Evolutionary conservation across 2,113 vertebrate species (phyloP), one percentile per base, ranked within the genome.

Genomic region (Oenanthe melanoleuca): DNA sequence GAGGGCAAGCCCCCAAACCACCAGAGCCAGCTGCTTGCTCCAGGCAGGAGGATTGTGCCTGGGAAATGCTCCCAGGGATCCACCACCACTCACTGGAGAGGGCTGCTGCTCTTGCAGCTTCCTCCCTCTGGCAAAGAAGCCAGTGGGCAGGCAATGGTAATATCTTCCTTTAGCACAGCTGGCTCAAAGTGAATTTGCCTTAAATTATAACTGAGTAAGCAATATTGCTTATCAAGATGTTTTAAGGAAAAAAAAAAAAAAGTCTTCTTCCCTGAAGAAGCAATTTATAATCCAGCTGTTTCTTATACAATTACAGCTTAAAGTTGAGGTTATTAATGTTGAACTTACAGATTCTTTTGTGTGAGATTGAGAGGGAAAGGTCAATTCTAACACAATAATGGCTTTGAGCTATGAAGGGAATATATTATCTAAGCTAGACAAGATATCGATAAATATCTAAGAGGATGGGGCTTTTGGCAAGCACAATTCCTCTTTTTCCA

Each of bases 1-100:
- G 66, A 86, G 88, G 86, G 92, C 81, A 29, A 95, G 55, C 37
- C 83, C 75, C 80, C 88, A 90, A 86, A 88, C 75, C 57, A 47
- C 88, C 52, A 28, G 71, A 83, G 79, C 72, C 92, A 94, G 79
- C 82, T 97, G 90, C 71, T 88, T 77, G 82, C 86, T 92, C 52
- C 10, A 80, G 86, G 94, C 55, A 2, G 59, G 52, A 14, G 19
- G 75, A 73, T 12, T 20, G 29, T 42, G 64, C 88, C 80, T 89
- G 88, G 86, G 80, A 87, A 92, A 63, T 5, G 61, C 86, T 95
- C 61, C 3, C 72, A 26, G 87, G 84, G 80, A 88, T 93, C 55
- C 19, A 1, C 64, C 59, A n/a, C 0, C 0, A 29, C 14, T 18
- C 50, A 52, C 29, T 1, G 0, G 59, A 44, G 71, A 60, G 44